These are phyloP conservation scores for Lophotriccus pileatus DNA, from an alignment of 2,797 vertebrate genomes.

Conservation along the genomic window DNA sequence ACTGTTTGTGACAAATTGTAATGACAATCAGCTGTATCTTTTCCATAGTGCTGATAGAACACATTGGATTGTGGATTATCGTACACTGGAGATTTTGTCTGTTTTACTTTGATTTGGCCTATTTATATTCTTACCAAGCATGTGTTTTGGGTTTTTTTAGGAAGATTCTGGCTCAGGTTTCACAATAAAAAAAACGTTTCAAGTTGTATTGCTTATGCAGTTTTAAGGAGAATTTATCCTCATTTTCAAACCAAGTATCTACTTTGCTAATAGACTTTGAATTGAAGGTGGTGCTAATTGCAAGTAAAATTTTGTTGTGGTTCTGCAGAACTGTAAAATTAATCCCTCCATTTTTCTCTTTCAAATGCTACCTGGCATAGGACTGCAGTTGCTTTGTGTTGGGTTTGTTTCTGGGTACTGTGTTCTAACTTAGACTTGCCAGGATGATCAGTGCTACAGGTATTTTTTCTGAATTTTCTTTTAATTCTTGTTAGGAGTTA, in stretches of 20 bases:
- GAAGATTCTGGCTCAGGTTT: neutral
- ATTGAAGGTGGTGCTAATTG: neutral
- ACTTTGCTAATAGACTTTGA: neutral
- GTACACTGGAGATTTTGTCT: neutral
- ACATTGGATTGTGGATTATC: neutral
- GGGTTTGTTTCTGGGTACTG: neutral
- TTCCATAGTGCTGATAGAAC: neutral
- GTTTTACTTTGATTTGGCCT: neutral
- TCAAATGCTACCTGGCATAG: neutral
- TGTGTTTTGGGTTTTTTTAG: neutral
- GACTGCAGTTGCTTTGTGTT: neutral
- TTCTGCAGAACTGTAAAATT: neutral
- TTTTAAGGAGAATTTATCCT: neutral
- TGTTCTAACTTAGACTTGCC: neutral
- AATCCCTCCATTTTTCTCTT: neutral
- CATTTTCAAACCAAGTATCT: neutral
- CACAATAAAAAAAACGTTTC: neutral
- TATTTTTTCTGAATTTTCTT: neutral
- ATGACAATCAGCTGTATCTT: neutral
- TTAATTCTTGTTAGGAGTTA: neutral
- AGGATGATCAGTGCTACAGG: fast-evolving
- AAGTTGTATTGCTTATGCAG: neutral
- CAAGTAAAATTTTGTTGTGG: neutral
- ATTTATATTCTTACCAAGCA: neutral
- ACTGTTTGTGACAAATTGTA: neutral